Conservation (phyloP, 2,888 invertebrate species). For the Acleris cristana region DNA sequence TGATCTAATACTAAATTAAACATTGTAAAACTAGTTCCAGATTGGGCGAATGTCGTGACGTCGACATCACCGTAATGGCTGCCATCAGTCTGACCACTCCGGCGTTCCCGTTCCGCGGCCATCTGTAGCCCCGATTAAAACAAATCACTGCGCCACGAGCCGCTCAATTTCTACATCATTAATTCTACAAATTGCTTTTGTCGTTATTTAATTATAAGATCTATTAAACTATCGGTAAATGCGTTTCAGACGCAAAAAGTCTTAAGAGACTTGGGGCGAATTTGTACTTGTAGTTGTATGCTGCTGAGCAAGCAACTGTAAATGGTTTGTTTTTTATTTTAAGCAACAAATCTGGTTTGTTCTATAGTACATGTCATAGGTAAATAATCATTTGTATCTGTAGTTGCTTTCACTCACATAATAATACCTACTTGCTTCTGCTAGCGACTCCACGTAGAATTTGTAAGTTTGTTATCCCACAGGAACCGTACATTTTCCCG, state of each 20-base stretch:
- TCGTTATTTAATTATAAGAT: constrained; percentile 22
- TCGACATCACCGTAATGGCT: not conserved
- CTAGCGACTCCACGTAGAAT: no score
- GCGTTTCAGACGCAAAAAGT: not conserved
- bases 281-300: no score
- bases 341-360: no score
- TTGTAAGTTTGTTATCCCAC: no score
- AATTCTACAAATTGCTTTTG: constrained; percentile 22
- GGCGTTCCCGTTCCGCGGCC: not conserved
- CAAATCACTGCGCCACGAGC: constrained; percentile 10
- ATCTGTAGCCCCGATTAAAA: constrained; percentile 8
- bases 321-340: no score
- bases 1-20: not conserved
- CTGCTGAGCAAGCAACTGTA: no score
- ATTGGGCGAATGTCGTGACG: constrained; percentile 4
- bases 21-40: not conserved
- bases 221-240: constrained; percentile 9
- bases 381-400: no score
- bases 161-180: constrained; percentile 25
- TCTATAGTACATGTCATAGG: no score
- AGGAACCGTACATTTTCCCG: no score
- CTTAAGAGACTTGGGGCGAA: not conserved
- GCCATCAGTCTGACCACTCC: not conserved
- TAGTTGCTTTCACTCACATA: no score
- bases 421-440: no score